Conservation (phyloP, 2,113 vertebrate species). For the Engraulis encrasicolus region DNA sequence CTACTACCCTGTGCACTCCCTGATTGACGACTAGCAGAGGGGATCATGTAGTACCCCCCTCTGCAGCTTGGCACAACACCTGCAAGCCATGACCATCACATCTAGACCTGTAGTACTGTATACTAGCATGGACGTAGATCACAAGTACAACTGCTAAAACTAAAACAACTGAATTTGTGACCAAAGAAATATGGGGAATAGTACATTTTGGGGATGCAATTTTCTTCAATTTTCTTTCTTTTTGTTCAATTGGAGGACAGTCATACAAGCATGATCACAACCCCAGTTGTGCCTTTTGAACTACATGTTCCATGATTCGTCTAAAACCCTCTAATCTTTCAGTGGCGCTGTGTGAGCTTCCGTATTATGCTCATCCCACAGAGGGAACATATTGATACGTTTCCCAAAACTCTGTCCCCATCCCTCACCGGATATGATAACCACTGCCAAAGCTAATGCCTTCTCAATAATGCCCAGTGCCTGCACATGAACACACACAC, state of each 20-base stretch:
- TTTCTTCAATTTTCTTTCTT: not conserved
- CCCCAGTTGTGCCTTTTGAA: not conserved
- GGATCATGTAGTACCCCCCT: slow-evolving; percentile 28
- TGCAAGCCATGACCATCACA: no score
- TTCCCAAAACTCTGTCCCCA: not conserved
- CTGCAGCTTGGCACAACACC: no score
- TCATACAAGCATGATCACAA: not conserved
- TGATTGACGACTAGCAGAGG: not conserved
- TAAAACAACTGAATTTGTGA: not conserved
- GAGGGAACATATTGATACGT: not conserved
- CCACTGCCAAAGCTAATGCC: not conserved
- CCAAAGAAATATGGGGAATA: no score
- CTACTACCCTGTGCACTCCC: no score
- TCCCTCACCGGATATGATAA: not conserved
- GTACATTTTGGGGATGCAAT: not conserved
- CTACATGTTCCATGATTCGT: no score
- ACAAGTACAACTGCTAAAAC: not conserved
- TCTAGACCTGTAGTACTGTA: not conserved
- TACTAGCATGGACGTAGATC: not conserved
- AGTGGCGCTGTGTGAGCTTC: not conserved
- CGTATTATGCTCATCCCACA: no score
- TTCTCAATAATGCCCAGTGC: not conserved
- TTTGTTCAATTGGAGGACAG: not conserved
- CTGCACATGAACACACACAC: not conserved
- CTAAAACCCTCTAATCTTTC: not conserved